These are phyloP conservation scores for Oenanthe melanoleuca DNA, from an alignment of 2,113 vertebrate genomes.

Conservation along the genomic window DNA sequence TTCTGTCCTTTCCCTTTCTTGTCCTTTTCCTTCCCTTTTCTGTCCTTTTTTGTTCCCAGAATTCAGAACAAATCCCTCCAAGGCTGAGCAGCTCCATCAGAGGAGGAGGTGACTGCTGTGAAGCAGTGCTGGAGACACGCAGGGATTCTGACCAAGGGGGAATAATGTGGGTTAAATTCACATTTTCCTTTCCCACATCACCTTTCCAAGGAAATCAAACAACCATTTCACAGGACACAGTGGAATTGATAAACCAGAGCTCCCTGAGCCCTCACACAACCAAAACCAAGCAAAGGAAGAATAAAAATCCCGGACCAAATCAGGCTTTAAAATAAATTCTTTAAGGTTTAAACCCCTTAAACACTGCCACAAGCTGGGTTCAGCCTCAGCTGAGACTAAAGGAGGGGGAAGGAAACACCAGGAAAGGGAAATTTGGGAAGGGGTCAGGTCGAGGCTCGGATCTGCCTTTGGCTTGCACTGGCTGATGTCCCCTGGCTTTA, in stretches of 20 bases:
- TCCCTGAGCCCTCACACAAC: fast-evolving
- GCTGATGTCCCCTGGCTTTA: fast-evolving
- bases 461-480: fast-evolving
- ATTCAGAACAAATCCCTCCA: not conserved
- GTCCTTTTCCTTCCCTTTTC: not conserved
- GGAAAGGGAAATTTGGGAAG: not conserved
- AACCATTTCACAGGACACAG: too few relatives aligned
- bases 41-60: not conserved
- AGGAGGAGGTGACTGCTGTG: not conserved
- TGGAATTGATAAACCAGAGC: fast-evolving
- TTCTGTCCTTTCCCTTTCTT: not conserved
- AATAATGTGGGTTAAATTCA: not conserved
- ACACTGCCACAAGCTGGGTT: fast-evolving
- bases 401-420: not conserved
- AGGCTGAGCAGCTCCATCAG: not conserved
- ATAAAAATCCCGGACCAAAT: fast-evolving
- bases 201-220: not conserved
- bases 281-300: fast-evolving
- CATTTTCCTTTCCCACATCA: not conserved
- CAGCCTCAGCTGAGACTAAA: not conserved
- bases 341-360: not conserved
- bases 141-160: too few relatives aligned
- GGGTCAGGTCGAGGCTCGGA: not conserved
- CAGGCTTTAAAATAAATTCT: not conserved
- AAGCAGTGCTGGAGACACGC: not conserved